These are phyloP conservation scores for Polyodon spathula DNA, from an alignment of 2,113 vertebrate genomes.

Conservation along the genomic window DNA sequence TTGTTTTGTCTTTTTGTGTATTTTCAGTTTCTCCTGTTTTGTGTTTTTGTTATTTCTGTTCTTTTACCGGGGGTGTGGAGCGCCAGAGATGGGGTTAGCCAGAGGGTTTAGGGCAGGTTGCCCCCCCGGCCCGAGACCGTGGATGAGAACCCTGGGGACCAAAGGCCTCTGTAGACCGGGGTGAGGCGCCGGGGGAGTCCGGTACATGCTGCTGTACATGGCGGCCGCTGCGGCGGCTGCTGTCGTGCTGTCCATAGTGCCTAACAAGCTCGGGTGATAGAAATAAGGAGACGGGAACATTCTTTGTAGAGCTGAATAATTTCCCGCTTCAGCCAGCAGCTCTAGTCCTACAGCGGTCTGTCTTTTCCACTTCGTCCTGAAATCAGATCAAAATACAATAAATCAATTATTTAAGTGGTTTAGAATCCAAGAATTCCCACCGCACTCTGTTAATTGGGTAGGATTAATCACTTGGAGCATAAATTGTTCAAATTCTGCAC, in stretches of 20 bases:
- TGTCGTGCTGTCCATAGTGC: slow-evolving; percentile 89
- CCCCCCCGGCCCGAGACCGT: slow-evolving; percentile 87
- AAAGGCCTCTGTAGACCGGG: slow-evolving; percentile 89
- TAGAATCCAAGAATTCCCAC: slow-evolving; percentile 33
- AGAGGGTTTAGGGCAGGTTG: slow-evolving; percentile 88
- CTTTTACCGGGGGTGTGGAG: slow-evolving; percentile 79
- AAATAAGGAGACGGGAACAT: slow-evolving; percentile 98
- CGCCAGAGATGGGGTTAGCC: slow-evolving; percentile 74
- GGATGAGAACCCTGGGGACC: slow-evolving; percentile 92
- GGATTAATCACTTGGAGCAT: slow-evolving; percentile 40
- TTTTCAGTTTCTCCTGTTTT: slow-evolving; percentile 32
- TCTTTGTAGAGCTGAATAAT: slow-evolving; percentile 92
- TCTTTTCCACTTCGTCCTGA: slow-evolving; percentile 92
- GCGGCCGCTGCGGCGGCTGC: slow-evolving; percentile 90
- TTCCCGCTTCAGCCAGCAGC: slow-evolving; percentile 89
- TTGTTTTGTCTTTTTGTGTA: slow-evolving; percentile 44
- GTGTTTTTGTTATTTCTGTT: slow-evolving; percentile 12
- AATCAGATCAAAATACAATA: slow-evolving; percentile 44
- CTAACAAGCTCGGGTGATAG: slow-evolving; percentile 89
- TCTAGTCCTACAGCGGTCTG: slow-evolving; percentile 91
- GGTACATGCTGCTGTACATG: slow-evolving; percentile 98
- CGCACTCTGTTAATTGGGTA: slow-evolving; percentile 40
- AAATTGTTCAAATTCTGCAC: slow-evolving; percentile 23
- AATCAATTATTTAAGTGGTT: slow-evolving; percentile 49
- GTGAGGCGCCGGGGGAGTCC: slow-evolving; percentile 87